Base-by-base conservation (phyloP, 2,888 invertebrate species). In the Drosophila setosimentum region DNA sequence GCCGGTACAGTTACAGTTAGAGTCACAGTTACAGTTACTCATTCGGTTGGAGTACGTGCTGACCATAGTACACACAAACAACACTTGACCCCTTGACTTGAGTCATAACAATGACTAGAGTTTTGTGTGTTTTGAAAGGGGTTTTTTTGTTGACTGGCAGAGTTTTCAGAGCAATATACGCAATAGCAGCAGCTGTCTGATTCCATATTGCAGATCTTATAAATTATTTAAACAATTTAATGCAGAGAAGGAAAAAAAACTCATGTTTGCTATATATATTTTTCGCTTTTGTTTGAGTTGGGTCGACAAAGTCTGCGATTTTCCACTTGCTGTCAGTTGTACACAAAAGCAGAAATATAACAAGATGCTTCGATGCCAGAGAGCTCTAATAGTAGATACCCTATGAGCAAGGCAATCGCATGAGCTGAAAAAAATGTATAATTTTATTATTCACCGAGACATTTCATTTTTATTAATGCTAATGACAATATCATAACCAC, bases 81-180 rank as follows among this genome's bases (percentile, higher is more conserved):
- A 57, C 76, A 73, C 77, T 86, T 86, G 83, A 80, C 77, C 87
- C 73, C 60, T 6, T 4, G 37, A 82, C 76, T 73, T 65, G 58
- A 85, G 80, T 59, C 76, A 71, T 60, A 87, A 85, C 88, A 88
- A 88, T 82, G 76, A 82, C 83, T 79, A 21, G 66, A 48, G 58
- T 50, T 63, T 69, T 35, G 27, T 59, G 51, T 29, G 42, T 35
- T 53, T 27, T 7, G 40, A 76, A 62, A 33, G 45, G 45, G 37
- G 37, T 71, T 5, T 33, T 30, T 30, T 11, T 33, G 54, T n/a
- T 40, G 13, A 29, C 30, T 27, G 42, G 37, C 21, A 42, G 55
- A 32, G 49, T 18, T 61, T 53, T 29, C 61, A 27, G 29, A 27
- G 30, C 42, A 16, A 3, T 8, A 42, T 21, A 55, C 80, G 40